Conservation (phyloP, 1,140 invertebrate species). For the Phymastichus coffea region DNA sequence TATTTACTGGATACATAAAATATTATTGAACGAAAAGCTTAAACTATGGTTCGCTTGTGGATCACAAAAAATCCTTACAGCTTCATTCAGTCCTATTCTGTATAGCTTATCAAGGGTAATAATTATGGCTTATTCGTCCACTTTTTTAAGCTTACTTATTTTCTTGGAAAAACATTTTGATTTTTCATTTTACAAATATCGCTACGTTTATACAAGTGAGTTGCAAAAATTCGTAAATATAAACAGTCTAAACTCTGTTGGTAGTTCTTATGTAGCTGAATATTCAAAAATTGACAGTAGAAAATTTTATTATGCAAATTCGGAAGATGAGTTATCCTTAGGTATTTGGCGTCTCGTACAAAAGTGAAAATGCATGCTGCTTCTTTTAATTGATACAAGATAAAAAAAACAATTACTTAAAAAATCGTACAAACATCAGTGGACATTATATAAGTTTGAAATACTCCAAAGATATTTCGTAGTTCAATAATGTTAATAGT, state of each 20-base stretch:
- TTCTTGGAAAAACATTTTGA: conserved; percentile 9
- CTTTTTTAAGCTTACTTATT: not conserved
- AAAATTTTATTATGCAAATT: too few relatives aligned
- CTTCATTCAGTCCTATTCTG: not conserved
- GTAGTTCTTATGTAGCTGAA: too few relatives aligned
- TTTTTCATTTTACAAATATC: not conserved
- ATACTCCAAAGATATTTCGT: too few relatives aligned
- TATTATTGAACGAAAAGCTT: not conserved
- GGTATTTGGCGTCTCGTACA: too few relatives aligned
- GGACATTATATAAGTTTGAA: too few relatives aligned
- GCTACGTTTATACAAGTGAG: conserved; percentile 1
- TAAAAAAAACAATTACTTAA: too few relatives aligned
- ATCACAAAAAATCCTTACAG: conserved; percentile 5
- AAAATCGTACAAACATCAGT: too few relatives aligned
- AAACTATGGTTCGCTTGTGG: not conserved
- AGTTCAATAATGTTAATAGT: too few relatives aligned
- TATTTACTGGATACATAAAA: conserved; percentile 11
- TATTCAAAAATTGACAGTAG: not conserved
- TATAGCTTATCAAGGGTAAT: not conserved
- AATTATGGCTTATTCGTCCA: not conserved
- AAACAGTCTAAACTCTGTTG: too few relatives aligned
- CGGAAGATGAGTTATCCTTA: too few relatives aligned
- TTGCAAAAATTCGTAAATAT: not conserved
- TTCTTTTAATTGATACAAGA: too few relatives aligned
- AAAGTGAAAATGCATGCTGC: too few relatives aligned